Base-by-base conservation (phyloP, 2,888 invertebrate species). In the Smittia sp. region DNA sequence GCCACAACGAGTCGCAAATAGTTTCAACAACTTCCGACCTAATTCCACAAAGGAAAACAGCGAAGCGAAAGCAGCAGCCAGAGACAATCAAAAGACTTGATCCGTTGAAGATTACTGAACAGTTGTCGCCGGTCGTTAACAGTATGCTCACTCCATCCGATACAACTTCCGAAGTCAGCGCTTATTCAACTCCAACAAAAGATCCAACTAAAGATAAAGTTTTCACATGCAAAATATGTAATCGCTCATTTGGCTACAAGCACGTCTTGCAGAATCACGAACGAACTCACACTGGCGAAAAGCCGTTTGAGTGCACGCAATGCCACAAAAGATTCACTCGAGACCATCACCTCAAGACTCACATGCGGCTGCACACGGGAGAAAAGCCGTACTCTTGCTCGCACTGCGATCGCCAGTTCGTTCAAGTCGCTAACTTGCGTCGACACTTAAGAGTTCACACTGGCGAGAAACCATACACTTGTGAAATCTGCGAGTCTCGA, bases 191-290 rank as follows among this genome's bases (percentile, higher is more conserved):
- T 32, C 46, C 41, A 18, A 20, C 69, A 1, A 69, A 69, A 27
- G 69, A 69, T 25, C 15, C 32, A 6, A 54, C 54, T 1, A 69
- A 69, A 13, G 94, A 94, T 79, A 93, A 94, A 80, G 90, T 91
- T 74, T 96, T 96, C 83, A 93, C 92, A 24, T 96, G 96, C 82
- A 90, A 90, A 73, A 88, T 93, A 65, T 96, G 96, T 84, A 90
- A 90, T 75, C 88, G 94, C 76, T 92, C 92, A 13, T 96, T 96
- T 79, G 95, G 95, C 65, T 96, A 96, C 85, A 96, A 96, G 79
- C 96, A 96, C 82, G 96, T 96, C 20, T 85, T 96, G 67, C 95
- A 96, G 82, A 96, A 96, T 80, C 96, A 96, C 82, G 95, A 95
- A 79, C 88, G 96, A 77, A 96, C 96, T 0, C 96, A 96, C 81